These are phyloP conservation scores for Drosophila vallismaia DNA, from an alignment of 2,888 invertebrate genomes.

Conservation along the genomic window DNA sequence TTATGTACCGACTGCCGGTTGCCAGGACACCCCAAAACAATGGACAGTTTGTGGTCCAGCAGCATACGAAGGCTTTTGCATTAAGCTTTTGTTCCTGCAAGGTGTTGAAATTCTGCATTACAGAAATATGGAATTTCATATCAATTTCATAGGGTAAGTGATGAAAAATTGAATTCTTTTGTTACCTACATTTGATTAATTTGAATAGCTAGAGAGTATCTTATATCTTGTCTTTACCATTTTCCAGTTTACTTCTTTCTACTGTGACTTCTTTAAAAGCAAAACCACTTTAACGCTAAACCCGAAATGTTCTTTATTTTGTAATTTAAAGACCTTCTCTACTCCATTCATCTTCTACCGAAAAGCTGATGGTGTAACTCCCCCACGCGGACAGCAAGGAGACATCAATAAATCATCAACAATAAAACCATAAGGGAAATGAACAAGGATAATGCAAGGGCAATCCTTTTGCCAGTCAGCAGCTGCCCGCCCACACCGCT, in stretches of 20 bases:
- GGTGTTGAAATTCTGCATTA: constrained; percentile 56
- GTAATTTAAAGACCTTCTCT: background rate
- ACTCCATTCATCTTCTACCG: background rate
- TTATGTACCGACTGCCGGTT: constrained; percentile 45
- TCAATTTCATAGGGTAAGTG: constrained; percentile 1
- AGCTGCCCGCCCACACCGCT: constrained; percentile 45
- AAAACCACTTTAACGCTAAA: too few relatives aligned
- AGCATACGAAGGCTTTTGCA: constrained; percentile 13
- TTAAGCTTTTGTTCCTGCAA: constrained; percentile 37
- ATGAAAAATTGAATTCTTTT: background rate
- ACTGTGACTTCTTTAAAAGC: background rate
- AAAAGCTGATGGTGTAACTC: constrained; percentile 25
- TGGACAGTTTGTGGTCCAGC: constrained; percentile 48
- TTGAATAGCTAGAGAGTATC: background rate
- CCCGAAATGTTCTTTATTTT: background rate
- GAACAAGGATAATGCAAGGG: constrained; percentile 53
- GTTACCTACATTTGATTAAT: background rate
- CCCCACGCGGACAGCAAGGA: constrained; percentile 19
- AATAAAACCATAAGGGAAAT: constrained; percentile 41
- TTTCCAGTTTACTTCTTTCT: background rate
- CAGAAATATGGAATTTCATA: constrained; percentile 17
- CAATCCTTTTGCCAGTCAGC: constrained; percentile 50
- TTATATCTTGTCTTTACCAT: too few relatives aligned
- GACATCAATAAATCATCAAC: constrained; percentile 70
- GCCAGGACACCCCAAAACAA: constrained; percentile 55